Conservation (phyloP, 2,888 invertebrate species). For the Scrobipalpa atriplicella region DNA sequence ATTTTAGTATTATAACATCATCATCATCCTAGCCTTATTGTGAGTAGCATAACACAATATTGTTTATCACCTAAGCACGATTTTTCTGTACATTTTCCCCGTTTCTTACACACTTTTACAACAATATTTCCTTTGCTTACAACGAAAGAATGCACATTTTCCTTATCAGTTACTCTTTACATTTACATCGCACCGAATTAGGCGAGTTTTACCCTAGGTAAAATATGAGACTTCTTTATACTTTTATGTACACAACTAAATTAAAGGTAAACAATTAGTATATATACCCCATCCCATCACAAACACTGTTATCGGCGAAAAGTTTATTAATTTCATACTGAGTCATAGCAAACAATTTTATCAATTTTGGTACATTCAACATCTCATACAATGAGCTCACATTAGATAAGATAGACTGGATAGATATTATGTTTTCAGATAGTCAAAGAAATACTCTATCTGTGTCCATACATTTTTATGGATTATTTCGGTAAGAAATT, state of each 20-base stretch:
- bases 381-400: not conserved
- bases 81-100: not conserved
- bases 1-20: not conserved
- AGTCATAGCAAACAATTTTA: slow-evolving; percentile 3
- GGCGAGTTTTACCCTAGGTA: too few species aligned
- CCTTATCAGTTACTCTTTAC: not conserved
- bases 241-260: not conserved
- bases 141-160: not conserved
- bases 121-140: not conserved
- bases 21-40: too few species aligned
- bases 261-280: not conserved
- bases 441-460: slow-evolving; percentile 5
- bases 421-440: not conserved
- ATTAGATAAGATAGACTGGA: not conserved
- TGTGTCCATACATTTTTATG: not conserved
- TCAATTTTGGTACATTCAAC: slow-evolving; percentile 12
- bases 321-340: slow-evolving; percentile 6
- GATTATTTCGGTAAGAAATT: slow-evolving; percentile 14
- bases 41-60: too few species aligned
- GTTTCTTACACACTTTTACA: not conserved
- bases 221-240: too few species aligned
- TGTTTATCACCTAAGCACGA: not conserved
- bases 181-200: not conserved
- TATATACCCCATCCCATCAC: slow-evolving; percentile 1
- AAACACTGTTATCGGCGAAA: not conserved